These are phyloP conservation scores for Periophthalmodon schlosseri DNA, from an alignment of 2,113 vertebrate genomes.

Conservation along the genomic window DNA sequence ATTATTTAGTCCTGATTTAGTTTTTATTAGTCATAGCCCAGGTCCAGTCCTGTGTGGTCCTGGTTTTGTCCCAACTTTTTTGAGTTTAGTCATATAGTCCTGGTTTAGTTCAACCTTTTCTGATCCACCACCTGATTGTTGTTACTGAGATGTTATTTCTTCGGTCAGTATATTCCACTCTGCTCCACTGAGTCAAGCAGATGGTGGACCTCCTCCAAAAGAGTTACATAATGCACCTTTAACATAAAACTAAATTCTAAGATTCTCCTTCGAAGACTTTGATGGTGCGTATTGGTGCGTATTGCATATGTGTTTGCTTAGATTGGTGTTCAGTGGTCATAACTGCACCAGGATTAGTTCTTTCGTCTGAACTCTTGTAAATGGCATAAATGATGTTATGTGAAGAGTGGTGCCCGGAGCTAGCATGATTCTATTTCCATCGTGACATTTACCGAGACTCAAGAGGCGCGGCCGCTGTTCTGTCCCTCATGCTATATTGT, in stretches of 20 bases:
- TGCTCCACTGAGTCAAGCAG: too few species aligned
- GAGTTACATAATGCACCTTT: too few species aligned
- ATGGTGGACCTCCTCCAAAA: neutral
- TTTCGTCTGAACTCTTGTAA: conserved; percentile 32
- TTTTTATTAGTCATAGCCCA: too few species aligned
- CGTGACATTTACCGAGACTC: conserved; percentile 35
- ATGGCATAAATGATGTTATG: conserved; percentile 32
- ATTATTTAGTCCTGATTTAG: too few species aligned
- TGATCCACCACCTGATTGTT: too few species aligned
- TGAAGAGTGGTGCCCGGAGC: conserved; percentile 9
- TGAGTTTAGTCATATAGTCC: too few species aligned
- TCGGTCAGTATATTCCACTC: too few species aligned
- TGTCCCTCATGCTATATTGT: neutral
- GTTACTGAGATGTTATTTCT: too few species aligned
- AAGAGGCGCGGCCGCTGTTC: neutral
- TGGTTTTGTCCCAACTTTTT: too few species aligned
- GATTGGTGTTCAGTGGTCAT: conserved; percentile 12
- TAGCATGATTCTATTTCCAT: conserved; percentile 27
- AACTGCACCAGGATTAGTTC: conserved; percentile 16
- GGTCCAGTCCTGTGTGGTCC: too few species aligned
- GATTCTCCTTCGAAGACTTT: neutral
- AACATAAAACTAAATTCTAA: neutral
- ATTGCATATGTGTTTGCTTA: neutral
- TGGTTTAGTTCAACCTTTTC: too few species aligned
- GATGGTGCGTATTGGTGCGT: too few species aligned